Evolutionary conservation across 1,140 invertebrate genomes (phyloP), one percentile per base, ranked within the genome.

Genomic region (Ladona fulva): DNA sequence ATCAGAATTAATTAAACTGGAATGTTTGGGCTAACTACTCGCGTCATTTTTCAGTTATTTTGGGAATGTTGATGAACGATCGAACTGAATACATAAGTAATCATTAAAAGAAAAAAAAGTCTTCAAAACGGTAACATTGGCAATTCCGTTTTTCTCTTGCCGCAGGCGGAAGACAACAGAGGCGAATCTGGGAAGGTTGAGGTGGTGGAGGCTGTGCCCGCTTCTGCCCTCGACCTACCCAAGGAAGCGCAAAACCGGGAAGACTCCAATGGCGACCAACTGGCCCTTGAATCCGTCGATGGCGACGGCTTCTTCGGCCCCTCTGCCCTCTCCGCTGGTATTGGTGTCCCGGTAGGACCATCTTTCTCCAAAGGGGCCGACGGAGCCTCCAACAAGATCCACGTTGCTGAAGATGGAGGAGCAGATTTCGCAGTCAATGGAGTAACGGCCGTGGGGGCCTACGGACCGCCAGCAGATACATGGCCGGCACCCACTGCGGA

Each of bases 401-500:
- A 66, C n/a, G 52, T 66, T 3, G 52, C 52, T 12, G 52, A 66
- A 12, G 52, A 66, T 52, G 44, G 44, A 10, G 44, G 10, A 16
- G 3, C 52, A 1, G 52, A 66, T 12, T 66, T 66, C 52, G 52
- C 52, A 12, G 52, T 66, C 3, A 66, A 66, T 22, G 52, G 52
- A 12, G 52, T 66, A 5, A 66, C 52, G n/a, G 52, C 52, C 14
- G 52, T 66, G 12, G 52, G 52, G 5, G n/a, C 52, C 5, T 66
- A 66, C 12, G 52, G 52, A 5, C 52, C 52, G 3, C 52, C 52
- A 12, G 16, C 52, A 3, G 52, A 66, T 22, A 66, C 52, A 3
- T 66, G 52, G 52, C 52, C 52, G 5, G 52, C 52, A 66, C 52
- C 52, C 52, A 19, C 52, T 22, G n/a, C 52, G 52, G 95, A 96